Evolutionary conservation across 2,797 vertebrate species (phyloP), one percentile per base, ranked within the genome.

Genomic region (Aldrovandia affinis): DNA sequence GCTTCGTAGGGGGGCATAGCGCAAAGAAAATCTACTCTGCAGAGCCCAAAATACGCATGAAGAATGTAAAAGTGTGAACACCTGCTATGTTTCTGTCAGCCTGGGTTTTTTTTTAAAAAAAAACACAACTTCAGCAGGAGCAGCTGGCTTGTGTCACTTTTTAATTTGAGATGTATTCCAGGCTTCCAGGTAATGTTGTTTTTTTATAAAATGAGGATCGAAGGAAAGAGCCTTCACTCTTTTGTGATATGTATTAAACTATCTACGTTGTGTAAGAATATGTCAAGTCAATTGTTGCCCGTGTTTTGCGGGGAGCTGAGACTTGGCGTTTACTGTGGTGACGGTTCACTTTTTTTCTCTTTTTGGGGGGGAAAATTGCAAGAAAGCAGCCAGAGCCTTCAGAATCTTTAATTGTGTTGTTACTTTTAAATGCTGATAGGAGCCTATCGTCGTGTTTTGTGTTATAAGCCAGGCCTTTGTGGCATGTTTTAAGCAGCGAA

Each of bases 401-500:
- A 10, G 70, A 75, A 75, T 0, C n/a, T 50, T 36, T 78, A 33
- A 44, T 52, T 63, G 20, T 18, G 44, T 50, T 63, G 75, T 47
- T 36, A 61, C 57, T 50, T 79, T 65, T 78, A 83, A 83, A 25
- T 44, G 86, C 57, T 91, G 89, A 91, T 89, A 78, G 80, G 86
- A 89, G 87, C 81, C 83, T 73, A 68, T 87, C 93, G 92, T 92
- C 92, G 86, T 81, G 86, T 78, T 93, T 92, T 90, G 90, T 85
- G 87, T 91, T 87, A 90, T n/a, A n/a, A n/a, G n/a, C n/a, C n/a
- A n/a, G n/a, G n/a, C n/a, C n/a, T n/a, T n/a, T n/a, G n/a, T n/a
- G n/a, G n/a, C n/a, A n/a, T n/a, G n/a, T 89, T 91, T 89, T 89
- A 88, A 36, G 65, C 15, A 12, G 65, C 15, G 12, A 25, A 39